Conservation (phyloP, 2,113 vertebrate species). For the Lampris incognitus region DNA sequence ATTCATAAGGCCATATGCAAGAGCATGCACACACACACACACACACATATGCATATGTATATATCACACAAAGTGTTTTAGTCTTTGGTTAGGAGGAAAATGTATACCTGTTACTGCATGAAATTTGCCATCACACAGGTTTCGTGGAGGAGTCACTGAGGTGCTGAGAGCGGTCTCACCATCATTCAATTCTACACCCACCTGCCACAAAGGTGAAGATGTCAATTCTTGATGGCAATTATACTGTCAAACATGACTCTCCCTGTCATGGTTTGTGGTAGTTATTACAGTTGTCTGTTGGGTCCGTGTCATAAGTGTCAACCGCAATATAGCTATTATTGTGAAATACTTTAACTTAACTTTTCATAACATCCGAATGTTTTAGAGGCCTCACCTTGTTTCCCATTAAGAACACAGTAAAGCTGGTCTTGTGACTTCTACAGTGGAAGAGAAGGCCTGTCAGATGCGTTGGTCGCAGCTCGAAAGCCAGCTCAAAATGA, state of each 20-base stretch:
- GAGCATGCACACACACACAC: too few species aligned
- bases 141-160: constrained; percentile 77
- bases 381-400: constrained; percentile 78
- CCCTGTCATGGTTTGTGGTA: too few species aligned
- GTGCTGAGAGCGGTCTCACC: constrained; percentile 72
- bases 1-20: too few species aligned
- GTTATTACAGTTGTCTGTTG: neutral
- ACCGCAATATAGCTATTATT: too few species aligned
- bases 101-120: constrained; percentile 85
- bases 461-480: constrained; percentile 82
- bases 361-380: neutral
- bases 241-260: too few species aligned
- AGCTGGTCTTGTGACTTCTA: constrained; percentile 60
- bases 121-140: constrained; percentile 85
- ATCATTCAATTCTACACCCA: constrained; percentile 80
- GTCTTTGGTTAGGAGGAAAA: neutral
- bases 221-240: neutral
- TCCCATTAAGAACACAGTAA: constrained; percentile 84
- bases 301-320: neutral
- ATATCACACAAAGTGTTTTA: too few species aligned
- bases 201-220: constrained; percentile 70
- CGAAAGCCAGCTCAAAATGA: constrained; percentile 84
- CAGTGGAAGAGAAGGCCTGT: constrained; percentile 84
- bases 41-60: neutral
- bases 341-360: too few species aligned